A percentile compares a stretch with the other conserved stretches of the same genome.
These are phyloP conservation scores for Rhabdornis inornatus DNA, from an alignment of 2,113 vertebrate genomes.

Conservation along the genomic window DNA sequence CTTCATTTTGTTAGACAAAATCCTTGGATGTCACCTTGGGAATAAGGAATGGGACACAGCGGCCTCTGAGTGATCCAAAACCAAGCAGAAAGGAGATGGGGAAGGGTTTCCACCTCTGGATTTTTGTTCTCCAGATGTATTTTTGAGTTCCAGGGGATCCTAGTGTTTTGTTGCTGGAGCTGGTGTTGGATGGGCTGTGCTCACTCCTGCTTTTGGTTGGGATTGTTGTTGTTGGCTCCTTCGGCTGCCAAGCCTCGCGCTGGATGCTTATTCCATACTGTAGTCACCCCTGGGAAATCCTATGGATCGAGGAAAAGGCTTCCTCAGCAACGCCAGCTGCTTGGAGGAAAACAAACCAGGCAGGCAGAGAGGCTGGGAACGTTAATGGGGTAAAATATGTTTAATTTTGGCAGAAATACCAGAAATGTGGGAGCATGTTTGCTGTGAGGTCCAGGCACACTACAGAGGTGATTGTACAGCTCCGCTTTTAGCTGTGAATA, in stretches of 20 bases:
- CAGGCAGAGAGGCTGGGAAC: neutral
- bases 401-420: neutral
- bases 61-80: fast-evolving
- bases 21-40: fast-evolving
- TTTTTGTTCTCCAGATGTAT: neutral
- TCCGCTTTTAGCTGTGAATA: neutral
- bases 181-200: neutral
- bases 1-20: fast-evolving
- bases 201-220: neutral
- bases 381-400: fast-evolving
- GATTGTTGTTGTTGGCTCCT: neutral
- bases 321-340: neutral
- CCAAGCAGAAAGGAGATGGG: fast-evolving
- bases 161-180: neutral
- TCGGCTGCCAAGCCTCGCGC: neutral
- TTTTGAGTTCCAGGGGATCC: neutral
- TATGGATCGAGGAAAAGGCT: neutral
- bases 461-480: neutral
- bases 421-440: neutral
- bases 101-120: neutral
- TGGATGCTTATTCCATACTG: neutral
- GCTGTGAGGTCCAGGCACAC: neutral
- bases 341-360: neutral
- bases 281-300: neutral
- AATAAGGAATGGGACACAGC: fast-evolving